A percentile compares a stretch with the other conserved stretches of the same genome.
Evolutionary conservation across 2,888 invertebrate species (phyloP).

Genomic region (Norana najaformis): DNA sequence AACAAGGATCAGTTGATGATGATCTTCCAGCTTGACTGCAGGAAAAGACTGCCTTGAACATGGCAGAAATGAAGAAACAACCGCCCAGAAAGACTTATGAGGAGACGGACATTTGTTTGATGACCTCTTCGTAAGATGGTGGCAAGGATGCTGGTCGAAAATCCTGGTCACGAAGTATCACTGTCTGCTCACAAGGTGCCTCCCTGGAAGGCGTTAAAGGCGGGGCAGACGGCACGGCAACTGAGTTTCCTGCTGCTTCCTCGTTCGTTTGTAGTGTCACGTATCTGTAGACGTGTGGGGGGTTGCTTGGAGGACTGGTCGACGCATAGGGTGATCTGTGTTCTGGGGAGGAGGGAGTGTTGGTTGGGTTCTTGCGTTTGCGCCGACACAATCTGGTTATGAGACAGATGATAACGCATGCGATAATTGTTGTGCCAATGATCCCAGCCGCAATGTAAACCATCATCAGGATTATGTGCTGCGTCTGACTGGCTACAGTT

Average conservation of each 20-base stretch:
- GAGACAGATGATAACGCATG: slow-evolving; percentile 20
- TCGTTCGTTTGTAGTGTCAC: slow-evolving; percentile 2
- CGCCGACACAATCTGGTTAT: slow-evolving; percentile 3
- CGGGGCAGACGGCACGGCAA: background rate
- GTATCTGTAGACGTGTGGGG: slow-evolving; percentile 20
- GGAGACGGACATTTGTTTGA: background rate
- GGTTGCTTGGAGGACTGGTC: slow-evolving; percentile 19
- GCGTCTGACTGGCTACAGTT: slow-evolving; percentile 21
- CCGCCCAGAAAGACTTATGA: background rate
- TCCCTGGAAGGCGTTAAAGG: background rate
- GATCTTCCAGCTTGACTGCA: background rate
- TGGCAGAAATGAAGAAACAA: background rate
- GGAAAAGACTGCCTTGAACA: background rate
- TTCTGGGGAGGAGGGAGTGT: background rate
- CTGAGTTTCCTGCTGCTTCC: background rate
- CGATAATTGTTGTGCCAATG: background rate
- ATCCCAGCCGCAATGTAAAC: slow-evolving; percentile 26
- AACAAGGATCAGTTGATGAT: background rate
- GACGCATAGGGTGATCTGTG: background rate
- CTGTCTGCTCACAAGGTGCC: background rate
- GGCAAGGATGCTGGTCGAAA: slow-evolving; percentile 15
- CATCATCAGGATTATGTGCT: slow-evolving; percentile 21
- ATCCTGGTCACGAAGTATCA: slow-evolving; percentile 20
- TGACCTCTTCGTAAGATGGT: slow-evolving; percentile 19
- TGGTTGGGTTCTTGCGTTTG: slow-evolving; percentile 8